phyloP scores from a whole-genome alignment of 2,113 vertebrate genomes.

The Hiodon tergisus region DNA sequence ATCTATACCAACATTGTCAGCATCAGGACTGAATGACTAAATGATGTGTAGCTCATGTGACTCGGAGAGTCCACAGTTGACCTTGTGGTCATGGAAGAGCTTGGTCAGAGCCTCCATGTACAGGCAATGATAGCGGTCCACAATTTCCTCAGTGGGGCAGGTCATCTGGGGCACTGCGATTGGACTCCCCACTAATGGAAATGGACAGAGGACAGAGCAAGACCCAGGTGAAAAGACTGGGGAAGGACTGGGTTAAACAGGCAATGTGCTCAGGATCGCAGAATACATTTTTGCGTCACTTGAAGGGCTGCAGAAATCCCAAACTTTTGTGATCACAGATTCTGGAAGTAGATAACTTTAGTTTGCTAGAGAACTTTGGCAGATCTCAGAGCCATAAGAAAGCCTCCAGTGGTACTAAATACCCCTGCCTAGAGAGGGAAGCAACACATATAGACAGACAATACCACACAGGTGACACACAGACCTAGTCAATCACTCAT shows the following conservation, averaged over 20 bases:
- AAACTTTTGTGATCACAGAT: no score
- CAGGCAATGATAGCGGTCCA: constrained; percentile 63
- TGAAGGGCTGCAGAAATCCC: no score
- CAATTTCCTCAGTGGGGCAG: constrained; percentile 56
- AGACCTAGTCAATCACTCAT: background rate
- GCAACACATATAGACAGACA: background rate
- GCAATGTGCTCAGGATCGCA: no score
- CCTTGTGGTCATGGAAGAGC: constrained; percentile 71
- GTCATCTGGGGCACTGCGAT: constrained; percentile 54
- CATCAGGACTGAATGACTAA: constrained; percentile 36
- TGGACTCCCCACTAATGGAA: constrained; percentile 65
- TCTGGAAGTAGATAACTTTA: no score
- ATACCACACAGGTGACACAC: background rate
- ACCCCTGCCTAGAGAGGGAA: background rate
- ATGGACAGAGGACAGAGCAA: background rate
- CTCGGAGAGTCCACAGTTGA: constrained; percentile 59
- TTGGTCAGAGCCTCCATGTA: constrained; percentile 62
- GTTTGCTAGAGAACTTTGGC: no score
- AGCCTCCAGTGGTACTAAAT: no score
- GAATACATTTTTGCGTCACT: no score
- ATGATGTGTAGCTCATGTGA: constrained; percentile 56
- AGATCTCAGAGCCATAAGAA: no score
- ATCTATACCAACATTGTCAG: no score
- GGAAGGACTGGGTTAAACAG: no score
- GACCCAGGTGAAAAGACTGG: background rate